A percentile compares a stretch with the other conserved stretches of the same genome.
These are phyloP conservation scores for Daktulosphaira vitifoliae DNA, from an alignment of 1,140 invertebrate species.

Conservation along the genomic window DNA sequence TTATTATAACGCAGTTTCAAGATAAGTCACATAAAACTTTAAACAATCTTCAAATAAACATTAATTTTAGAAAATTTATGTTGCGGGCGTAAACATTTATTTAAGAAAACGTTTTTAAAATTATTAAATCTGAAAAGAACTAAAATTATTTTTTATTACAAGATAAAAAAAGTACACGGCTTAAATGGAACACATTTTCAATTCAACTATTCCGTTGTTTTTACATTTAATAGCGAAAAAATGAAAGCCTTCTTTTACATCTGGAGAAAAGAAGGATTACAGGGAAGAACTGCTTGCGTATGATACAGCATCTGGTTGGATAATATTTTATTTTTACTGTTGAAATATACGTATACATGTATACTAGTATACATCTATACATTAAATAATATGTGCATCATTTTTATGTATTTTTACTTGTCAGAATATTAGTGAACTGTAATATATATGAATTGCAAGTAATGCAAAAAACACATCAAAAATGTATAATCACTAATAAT, in stretches of 20 bases:
- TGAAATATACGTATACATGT: background rate
- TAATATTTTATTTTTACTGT: background rate
- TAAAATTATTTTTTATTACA: too few relatives aligned
- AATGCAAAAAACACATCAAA: background rate
- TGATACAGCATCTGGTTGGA: conserved; percentile 1
- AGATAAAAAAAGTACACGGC: background rate
- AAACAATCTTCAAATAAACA: conserved; percentile 14
- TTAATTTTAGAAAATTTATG: conserved; percentile 7
- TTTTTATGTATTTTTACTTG: too few relatives aligned
- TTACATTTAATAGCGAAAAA: background rate
- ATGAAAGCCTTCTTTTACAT: conserved; percentile 4
- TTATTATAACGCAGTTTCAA: background rate
- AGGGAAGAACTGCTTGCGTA: background rate
- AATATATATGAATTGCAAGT: conserved; percentile 1
- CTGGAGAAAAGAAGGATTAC: conserved; percentile 21
- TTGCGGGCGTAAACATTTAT: too few relatives aligned
- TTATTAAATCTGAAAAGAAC: too few relatives aligned
- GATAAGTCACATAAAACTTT: background rate
- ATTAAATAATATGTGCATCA: too few relatives aligned
- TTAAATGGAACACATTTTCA: background rate
- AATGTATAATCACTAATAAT: conserved; percentile 16
- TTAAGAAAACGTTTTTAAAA: too few relatives aligned
- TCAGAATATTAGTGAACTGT: too few relatives aligned
- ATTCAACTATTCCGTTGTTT: too few relatives aligned
- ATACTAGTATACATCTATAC: too few relatives aligned